These are phyloP conservation scores for Ophion slaviceki DNA, from an alignment of 2,888 invertebrate genomes.

Conservation along the genomic window DNA sequence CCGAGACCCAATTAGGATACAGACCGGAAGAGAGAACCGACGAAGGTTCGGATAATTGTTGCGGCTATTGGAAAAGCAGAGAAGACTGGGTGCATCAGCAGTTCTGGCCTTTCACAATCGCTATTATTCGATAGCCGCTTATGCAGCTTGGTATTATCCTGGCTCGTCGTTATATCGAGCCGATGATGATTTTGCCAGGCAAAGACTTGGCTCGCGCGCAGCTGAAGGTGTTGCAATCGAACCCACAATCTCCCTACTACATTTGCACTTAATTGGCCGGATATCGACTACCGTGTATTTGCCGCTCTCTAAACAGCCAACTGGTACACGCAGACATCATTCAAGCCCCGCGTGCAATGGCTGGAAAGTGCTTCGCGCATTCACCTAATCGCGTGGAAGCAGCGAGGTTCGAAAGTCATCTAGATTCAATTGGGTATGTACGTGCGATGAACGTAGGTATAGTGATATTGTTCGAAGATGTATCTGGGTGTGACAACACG, in stretches of 20 bases:
- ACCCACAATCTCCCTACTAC: neutral
- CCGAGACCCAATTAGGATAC: neutral
- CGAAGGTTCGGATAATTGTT: neutral
- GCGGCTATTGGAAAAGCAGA: neutral
- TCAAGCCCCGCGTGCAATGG: conserved; percentile 43
- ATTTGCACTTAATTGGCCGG: conserved; percentile 17
- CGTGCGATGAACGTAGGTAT: neutral
- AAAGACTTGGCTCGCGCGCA: neutral
- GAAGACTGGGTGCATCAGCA: no score
- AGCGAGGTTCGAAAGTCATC: conserved; percentile 16
- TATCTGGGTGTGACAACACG: neutral
- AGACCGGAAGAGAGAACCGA: neutral
- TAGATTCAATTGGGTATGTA: conserved; percentile 10
- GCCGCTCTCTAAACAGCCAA: conserved; percentile 13
- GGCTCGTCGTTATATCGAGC: no score
- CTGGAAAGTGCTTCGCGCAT: neutral
- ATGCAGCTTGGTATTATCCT: no score
- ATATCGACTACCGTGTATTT: conserved; percentile 26
- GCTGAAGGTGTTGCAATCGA: neutral
- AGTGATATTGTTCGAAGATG: neutral
- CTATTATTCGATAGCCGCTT: no score
- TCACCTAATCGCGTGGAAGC: conserved; percentile 44
- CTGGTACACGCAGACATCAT: conserved; percentile 17
- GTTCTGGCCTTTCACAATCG: no score
- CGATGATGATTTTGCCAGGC: neutral